A percentile compares a stretch with the other conserved stretches of the same genome.
phyloP scores from a whole-genome alignment of 2,113 vertebrate species.

The Tenrec ecaudatus region DNA sequence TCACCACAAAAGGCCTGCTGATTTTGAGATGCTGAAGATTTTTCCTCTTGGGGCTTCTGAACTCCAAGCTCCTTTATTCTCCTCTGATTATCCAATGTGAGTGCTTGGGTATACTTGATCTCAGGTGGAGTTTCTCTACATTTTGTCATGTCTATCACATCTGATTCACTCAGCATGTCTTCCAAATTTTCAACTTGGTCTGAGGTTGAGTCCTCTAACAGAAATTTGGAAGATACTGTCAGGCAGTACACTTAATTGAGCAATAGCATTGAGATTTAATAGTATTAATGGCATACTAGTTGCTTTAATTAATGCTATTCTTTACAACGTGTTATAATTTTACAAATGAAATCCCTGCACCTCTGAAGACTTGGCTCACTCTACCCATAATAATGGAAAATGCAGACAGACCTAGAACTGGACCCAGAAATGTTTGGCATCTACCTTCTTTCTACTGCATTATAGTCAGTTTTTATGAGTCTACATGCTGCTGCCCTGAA shows the following conservation, averaged over 20 bases:
- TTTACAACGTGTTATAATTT: constrained; percentile 34
- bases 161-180: constrained; percentile 52
- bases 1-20: constrained; percentile 47
- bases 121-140: constrained; percentile 59
- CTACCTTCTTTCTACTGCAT: not conserved
- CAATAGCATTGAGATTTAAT: constrained; percentile 34
- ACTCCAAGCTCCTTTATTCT: not conserved
- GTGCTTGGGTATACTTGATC: constrained; percentile 33
- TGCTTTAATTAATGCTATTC: constrained; percentile 50
- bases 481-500: constrained; percentile 46
- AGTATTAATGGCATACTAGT: constrained; percentile 26
- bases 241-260: constrained; percentile 56
- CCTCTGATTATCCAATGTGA: not conserved
- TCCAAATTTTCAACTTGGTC: constrained; percentile 35
- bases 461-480: constrained; percentile 2
- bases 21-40: constrained; percentile 43
- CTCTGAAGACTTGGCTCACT: constrained; percentile 27
- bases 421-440: not conserved
- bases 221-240: constrained; percentile 68
- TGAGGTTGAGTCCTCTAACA: constrained; percentile 73
- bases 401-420: constrained; percentile 20
- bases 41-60: constrained; percentile 54
- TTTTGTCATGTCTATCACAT: constrained; percentile 57
- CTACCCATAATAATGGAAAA: not conserved
- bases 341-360: constrained; percentile 42